These are phyloP conservation scores for Heterotis niloticus DNA, from an alignment of 2,113 vertebrate species.

Conservation along the genomic window DNA sequence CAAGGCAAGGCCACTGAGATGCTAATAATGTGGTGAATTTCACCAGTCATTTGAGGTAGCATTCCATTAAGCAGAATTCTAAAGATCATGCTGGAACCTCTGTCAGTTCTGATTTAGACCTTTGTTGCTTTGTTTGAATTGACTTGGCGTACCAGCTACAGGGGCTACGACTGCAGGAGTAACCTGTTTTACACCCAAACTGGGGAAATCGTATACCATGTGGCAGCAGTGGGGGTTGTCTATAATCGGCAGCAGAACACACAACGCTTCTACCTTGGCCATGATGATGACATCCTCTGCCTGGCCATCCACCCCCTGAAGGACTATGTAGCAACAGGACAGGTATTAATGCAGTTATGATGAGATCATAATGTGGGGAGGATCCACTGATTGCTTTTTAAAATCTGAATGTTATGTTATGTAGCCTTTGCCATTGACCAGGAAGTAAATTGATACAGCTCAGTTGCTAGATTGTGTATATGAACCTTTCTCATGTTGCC, in stretches of 20 bases:
- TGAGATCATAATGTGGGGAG: no score
- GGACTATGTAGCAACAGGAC: constrained; percentile 95
- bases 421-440: neutral
- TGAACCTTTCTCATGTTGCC: no score
- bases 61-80: neutral
- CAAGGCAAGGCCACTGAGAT: neutral
- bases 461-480: no score
- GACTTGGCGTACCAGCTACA: constrained; percentile 70
- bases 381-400: neutral
- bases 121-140: neutral
- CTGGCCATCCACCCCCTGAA: constrained; percentile 91
- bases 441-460: neutral
- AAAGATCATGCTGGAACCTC: neutral
- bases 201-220: constrained; percentile 96
- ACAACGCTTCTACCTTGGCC: constrained; percentile 91
- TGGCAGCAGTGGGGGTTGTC: constrained; percentile 90
- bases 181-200: constrained; percentile 98
- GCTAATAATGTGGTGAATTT: neutral
- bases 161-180: constrained; percentile 93
- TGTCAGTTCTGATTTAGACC: neutral
- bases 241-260: constrained; percentile 97
- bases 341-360: constrained; percentile 63
- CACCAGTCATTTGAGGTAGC: neutral
- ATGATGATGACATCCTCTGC: constrained; percentile 94
- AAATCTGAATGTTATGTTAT: neutral